phyloP scores from a whole-genome alignment of 1,140 invertebrate genomes.

The Leptestheria dahalacensis region DNA sequence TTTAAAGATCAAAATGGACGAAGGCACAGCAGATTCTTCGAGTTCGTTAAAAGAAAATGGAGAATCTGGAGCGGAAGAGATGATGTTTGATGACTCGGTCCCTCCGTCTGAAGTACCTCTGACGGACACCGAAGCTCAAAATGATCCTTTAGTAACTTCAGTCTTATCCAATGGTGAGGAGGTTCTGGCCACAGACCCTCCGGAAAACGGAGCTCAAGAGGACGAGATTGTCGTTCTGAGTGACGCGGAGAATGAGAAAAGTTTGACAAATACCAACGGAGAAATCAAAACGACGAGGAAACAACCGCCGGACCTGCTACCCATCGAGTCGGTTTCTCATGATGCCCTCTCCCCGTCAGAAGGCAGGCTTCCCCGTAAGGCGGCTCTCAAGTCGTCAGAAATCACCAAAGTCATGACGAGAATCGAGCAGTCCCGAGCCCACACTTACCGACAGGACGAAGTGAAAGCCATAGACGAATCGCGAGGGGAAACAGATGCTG shows the following conservation, averaged over 20 bases:
- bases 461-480: not conserved
- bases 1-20: no score
- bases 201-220: not conserved
- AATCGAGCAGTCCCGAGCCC: not conserved
- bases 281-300: not conserved
- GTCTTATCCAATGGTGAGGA: no score
- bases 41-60: not conserved
- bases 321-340: not conserved
- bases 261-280: not conserved
- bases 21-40: no score
- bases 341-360: not conserved
- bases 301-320: not conserved
- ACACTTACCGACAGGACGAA: not conserved
- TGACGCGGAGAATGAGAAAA: not conserved
- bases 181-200: no score
- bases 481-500: not conserved
- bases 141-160: not conserved
- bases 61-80: not conserved
- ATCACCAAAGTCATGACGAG: not conserved
- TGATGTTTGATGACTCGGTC: no score
- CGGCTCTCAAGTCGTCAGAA: conserved; percentile 7
- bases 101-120: not conserved
- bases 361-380: not conserved
- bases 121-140: not conserved
- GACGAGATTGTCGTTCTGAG: not conserved